Percentiles rank a stretch among this genome's conserved stretches.
phyloP scores from a whole-genome alignment of 2,113 vertebrate species.

The Macaca nemestrina region DNA sequence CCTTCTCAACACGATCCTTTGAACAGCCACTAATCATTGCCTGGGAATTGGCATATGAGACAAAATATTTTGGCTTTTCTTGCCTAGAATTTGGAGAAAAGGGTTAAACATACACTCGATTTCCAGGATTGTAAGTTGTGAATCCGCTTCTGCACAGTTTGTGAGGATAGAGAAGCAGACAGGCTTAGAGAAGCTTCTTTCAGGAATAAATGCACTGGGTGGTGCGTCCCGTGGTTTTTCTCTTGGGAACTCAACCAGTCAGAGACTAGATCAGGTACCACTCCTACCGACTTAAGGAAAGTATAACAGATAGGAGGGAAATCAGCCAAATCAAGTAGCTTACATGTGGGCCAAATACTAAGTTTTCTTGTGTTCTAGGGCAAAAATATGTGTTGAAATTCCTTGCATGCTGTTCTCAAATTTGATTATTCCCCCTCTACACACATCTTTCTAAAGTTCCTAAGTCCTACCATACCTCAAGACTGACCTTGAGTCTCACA shows the following conservation, averaged over 20 bases:
- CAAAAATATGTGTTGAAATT: background rate
- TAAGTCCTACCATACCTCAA: background rate
- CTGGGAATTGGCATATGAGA: background rate
- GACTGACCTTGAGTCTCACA: background rate
- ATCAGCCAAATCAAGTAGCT: background rate
- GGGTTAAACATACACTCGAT: background rate
- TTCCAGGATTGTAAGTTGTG: background rate
- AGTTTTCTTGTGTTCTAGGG: background rate
- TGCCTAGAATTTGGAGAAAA: constrained; percentile 1
- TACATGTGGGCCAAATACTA: background rate
- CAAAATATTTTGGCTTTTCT: background rate
- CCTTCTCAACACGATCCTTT: background rate
- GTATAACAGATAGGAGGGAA: background rate
- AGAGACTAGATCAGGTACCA: background rate
- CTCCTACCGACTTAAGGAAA: background rate
- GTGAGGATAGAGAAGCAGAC: background rate
- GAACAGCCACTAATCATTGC: background rate
- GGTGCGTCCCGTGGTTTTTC: background rate
- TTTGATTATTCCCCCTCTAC: background rate
- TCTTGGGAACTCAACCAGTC: background rate
- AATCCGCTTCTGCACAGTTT: background rate
- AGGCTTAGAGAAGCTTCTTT: background rate
- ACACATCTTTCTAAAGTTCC: background rate
- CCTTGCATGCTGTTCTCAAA: background rate
- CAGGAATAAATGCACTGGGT: background rate